These are phyloP conservation scores for Fregata magnificens DNA, from an alignment of 2,113 vertebrate species.

Conservation along the genomic window DNA sequence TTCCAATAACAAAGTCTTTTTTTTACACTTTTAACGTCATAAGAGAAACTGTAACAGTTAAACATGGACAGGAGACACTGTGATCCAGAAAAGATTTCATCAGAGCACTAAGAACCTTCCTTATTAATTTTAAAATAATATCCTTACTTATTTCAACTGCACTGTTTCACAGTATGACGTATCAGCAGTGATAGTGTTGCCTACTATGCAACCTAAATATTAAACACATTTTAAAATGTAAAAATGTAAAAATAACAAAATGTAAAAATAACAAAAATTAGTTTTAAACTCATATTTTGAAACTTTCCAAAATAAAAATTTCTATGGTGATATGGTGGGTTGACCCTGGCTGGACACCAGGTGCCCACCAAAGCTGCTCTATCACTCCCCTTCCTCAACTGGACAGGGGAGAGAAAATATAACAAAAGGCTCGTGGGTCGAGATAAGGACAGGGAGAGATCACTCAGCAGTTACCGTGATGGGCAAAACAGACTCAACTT, in stretches of 20 bases:
- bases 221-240: not conserved
- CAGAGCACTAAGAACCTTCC: not conserved
- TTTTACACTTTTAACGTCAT: not conserved
- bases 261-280: not conserved
- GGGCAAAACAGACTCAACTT: no score
- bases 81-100: not conserved
- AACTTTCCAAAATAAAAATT: not conserved
- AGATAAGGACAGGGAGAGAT: no score
- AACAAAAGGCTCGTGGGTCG: no score
- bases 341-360: no score
- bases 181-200: not conserved
- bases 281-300: not conserved
- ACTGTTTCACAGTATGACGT: not conserved
- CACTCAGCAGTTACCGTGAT: no score
- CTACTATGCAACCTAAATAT: not conserved
- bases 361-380: no score
- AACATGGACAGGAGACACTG: not conserved
- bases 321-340: no score
- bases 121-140: not conserved
- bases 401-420: no score
- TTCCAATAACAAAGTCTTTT: not conserved
- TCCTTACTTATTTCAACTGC: not conserved
- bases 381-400: no score
- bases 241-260: not conserved
- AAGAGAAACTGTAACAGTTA: not conserved